phyloP scores from a whole-genome alignment of 2,888 invertebrate genomes.

The Himalopsyche tibetana region DNA sequence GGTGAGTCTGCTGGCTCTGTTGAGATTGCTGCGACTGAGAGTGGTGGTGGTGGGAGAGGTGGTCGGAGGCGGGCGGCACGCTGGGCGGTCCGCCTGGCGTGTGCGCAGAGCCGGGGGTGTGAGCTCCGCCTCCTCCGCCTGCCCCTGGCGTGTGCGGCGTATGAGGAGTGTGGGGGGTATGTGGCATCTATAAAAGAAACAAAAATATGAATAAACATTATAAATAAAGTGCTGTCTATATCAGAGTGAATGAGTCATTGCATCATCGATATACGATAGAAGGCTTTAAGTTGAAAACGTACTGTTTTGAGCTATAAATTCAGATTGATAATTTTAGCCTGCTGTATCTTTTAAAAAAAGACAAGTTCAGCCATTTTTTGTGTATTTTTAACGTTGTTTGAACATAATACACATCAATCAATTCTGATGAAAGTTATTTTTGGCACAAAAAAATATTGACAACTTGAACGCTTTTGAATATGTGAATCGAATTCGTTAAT shows the following conservation, averaged over 20 bases:
- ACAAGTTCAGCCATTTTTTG: too few species aligned
- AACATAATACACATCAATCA: too few species aligned
- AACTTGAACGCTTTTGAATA: too few species aligned
- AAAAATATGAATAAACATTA: conserved; percentile 61
- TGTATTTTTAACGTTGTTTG: too few species aligned
- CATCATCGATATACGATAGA: too few species aligned
- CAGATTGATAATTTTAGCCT: too few species aligned
- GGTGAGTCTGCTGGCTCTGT: not conserved
- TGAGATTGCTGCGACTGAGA: not conserved
- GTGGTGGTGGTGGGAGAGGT: conserved; percentile 72
- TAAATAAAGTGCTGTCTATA: not conserved
- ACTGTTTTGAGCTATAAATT: too few species aligned
- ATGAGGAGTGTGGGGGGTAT: conserved; percentile 88
- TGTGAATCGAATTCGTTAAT: too few species aligned
- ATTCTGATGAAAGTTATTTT: too few species aligned
- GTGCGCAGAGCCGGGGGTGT: conserved; percentile 84
- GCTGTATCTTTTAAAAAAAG: too few species aligned
- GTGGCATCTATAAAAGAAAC: conserved; percentile 64
- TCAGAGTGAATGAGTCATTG: not conserved
- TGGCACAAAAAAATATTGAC: too few species aligned
- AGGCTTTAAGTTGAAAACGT: too few species aligned
- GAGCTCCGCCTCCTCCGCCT: conserved; percentile 80
- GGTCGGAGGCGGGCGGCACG: conserved; percentile 81
- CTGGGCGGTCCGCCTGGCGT: conserved; percentile 88
- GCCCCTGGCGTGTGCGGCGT: conserved; percentile 87